These are phyloP conservation scores for Aramus guarauna DNA, from an alignment of 2,113 vertebrate species.

Conservation along the genomic window DNA sequence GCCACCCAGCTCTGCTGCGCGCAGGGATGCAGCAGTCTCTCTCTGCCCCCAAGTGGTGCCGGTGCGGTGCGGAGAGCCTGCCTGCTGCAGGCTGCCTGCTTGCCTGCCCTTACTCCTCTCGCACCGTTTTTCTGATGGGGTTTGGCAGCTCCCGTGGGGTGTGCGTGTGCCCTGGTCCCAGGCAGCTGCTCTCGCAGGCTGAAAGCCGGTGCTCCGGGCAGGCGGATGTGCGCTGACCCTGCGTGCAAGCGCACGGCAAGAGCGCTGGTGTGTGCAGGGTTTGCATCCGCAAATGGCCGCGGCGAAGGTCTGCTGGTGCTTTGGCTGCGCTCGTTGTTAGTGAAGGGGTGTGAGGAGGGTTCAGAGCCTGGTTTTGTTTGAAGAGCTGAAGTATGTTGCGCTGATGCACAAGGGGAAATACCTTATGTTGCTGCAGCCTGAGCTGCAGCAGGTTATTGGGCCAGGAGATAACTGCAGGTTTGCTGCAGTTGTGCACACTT, in stretches of 20 bases:
- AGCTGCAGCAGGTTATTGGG: fast-evolving
- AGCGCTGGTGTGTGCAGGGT: neutral
- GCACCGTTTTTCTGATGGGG: fast-evolving
- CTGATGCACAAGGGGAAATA: neutral
- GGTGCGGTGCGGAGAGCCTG: neutral
- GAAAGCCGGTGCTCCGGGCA: fast-evolving
- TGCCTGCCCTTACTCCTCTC: neutral
- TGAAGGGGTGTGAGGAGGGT: fast-evolving
- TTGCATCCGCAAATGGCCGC: neutral
- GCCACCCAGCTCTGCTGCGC: neutral
- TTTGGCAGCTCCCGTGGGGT: neutral
- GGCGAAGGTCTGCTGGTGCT: neutral
- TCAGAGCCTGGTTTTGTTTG: neutral
- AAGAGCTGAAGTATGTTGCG: neutral
- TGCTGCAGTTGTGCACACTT: neutral
- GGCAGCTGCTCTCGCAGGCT: neutral
- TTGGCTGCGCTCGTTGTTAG: fast-evolving
- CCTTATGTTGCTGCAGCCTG: neutral
- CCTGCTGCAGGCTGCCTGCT: neutral
- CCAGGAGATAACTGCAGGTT: neutral
- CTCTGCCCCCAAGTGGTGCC: slow-evolving; percentile 60
- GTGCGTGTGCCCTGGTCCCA: fast-evolving
- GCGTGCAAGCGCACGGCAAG: neutral
- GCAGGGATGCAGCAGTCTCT: neutral
- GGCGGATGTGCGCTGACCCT: fast-evolving